Base-by-base conservation (phyloP, 1,140 invertebrate genomes). In the Melipona quadrifasciata region DNA sequence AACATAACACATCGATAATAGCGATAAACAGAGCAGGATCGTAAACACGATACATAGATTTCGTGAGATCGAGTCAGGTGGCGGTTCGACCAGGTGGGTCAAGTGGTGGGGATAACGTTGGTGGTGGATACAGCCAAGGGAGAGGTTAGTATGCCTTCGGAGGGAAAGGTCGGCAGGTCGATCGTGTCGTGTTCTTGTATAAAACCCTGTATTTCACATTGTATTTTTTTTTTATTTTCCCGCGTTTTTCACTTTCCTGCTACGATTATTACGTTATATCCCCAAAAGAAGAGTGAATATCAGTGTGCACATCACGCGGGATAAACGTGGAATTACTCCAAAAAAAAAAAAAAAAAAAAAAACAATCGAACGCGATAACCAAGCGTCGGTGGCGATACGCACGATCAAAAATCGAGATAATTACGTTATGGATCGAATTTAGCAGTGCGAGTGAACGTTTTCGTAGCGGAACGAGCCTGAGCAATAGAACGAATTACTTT, bases 61-160 rank as follows among this genome's bases (percentile, higher is more conserved):
- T 83, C 83, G 83, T 90, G 82, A 72, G 81, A 90, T 84, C 85
- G 71, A 89, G 86, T 91, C 90, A 91, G 90, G 90, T 91, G 90
- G 90, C 80, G 84, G 90, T 85, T 87, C 68, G 86, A 81, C 89
- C 89, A 89, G 90, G 90, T 89, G 78, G 87, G 88, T 85, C 67
- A 80, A 84, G 34, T 80, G 80, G 90, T 87, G 90, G 88, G 86
- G 82, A 24, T 16, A 80, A 34, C 79, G 67, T 17, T 55, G 82
- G 80, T 70, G 64, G 78, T 47, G 84, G 71, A 76, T 78, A 81
- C 82, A 27, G 83, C 55, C 89, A 77, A 87, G 75, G 74, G 78
- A 89, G 87, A 84, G 89, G 84, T 86, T 91, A 88, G 87, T 89
- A 82, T 84, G 81, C 85, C 71, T 88, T 55, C 68, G 76, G 89